Conservation (phyloP, 2,888 invertebrate species). For the Pyrgus malvae region DNA sequence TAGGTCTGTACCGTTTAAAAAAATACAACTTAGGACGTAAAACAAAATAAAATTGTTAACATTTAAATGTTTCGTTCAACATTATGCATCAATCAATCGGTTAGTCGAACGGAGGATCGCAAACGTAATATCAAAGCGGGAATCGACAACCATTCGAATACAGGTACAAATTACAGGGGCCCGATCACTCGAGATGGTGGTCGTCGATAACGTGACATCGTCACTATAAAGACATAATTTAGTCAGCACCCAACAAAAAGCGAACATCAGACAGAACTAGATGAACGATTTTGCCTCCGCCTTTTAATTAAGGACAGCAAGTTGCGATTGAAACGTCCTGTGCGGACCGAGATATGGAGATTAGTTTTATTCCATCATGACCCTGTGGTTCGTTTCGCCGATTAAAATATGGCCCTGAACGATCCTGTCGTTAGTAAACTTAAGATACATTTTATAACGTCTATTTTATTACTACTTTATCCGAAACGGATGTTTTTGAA, state of each 20-base stretch:
- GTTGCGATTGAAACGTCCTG: slow-evolving; percentile 64
- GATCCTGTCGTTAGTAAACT: slow-evolving; percentile 24
- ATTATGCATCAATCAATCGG: slow-evolving; percentile 21
- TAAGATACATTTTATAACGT: background rate
- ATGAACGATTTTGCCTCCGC: slow-evolving; percentile 67
- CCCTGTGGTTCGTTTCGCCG: slow-evolving; percentile 23
- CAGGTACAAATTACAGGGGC: slow-evolving; percentile 76
- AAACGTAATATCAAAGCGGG: slow-evolving; percentile 39
- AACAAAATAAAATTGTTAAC: too few relatives aligned
- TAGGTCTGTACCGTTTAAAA: too few relatives aligned
- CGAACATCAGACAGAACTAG: slow-evolving; percentile 59
- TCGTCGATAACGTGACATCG: slow-evolving; percentile 61
- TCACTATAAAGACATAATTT: slow-evolving; percentile 80
- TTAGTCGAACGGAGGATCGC: slow-evolving; percentile 18
- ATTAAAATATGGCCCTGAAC: slow-evolving; percentile 33
- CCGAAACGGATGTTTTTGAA: slow-evolving; percentile 17
- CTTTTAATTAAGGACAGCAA: slow-evolving; percentile 71
- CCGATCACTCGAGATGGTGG: slow-evolving; percentile 73
- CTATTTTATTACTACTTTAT: slow-evolving; percentile 11
- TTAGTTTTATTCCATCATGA: slow-evolving; percentile 45
- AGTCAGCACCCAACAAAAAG: slow-evolving; percentile 71
- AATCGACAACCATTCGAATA: slow-evolving; percentile 56
- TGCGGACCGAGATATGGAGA: slow-evolving; percentile 45
- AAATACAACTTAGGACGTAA: too few relatives aligned
- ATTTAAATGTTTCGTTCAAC: background rate